A percentile compares a stretch with the other conserved stretches of the same genome.
Conservation (phyloP, 92 coral and sea anemone species). For the Phenganax marumi region DNA sequence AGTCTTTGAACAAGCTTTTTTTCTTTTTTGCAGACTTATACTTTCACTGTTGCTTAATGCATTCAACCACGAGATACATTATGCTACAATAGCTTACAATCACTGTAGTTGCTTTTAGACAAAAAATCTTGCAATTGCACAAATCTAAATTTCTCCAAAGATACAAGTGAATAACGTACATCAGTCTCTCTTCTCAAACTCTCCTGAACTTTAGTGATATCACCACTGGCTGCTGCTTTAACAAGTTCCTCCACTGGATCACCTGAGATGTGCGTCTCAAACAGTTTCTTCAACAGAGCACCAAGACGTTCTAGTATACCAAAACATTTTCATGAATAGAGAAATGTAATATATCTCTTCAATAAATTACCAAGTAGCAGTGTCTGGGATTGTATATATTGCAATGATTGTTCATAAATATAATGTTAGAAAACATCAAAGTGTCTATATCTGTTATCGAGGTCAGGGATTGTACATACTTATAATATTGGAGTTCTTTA, state of each 20-base stretch:
- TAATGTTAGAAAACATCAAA: no score
- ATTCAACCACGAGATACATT: no score
- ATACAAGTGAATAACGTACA: constrained; percentile 49
- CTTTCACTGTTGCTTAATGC: no score
- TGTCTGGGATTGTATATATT: no score
- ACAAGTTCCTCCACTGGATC: constrained; percentile 96
- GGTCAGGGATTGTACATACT: no score
- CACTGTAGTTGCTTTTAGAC: no score
- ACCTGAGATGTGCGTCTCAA: constrained; percentile 95
- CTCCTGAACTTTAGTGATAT: constrained; percentile 75
- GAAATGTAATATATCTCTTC: not conserved
- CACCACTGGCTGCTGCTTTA: constrained; percentile 97
- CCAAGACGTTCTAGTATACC: constrained; percentile 71
- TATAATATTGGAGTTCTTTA: no score
- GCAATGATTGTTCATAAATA: no score
- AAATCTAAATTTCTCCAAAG: not conserved
- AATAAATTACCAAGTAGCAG: no score
- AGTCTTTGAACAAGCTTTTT: not conserved
- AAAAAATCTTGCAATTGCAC: not conserved
- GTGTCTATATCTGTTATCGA: no score
- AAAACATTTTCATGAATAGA: not conserved
- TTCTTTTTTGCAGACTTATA: not conserved
- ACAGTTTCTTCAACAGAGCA: constrained; percentile 88
- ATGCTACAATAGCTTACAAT: no score
- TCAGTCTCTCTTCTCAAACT: constrained; percentile 74